These are phyloP conservation scores for Rhynchomys soricoides DNA, from an alignment of 2,113 vertebrate genomes.

Conservation along the genomic window DNA sequence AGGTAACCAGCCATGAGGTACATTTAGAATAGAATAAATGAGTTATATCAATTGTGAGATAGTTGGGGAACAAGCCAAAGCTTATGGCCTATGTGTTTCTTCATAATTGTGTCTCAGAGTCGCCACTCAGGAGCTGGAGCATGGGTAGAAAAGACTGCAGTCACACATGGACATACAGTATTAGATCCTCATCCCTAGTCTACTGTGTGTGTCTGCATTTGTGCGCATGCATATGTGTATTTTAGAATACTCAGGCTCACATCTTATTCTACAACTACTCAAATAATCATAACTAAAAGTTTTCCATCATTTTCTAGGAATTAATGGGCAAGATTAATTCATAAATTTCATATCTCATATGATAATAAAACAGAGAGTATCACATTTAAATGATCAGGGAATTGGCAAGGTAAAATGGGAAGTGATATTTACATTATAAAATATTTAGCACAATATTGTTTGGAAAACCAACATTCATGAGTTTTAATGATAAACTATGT, in stretches of 20 bases:
- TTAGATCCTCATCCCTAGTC: not conserved
- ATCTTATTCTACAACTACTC: not conserved
- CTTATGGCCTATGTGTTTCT: too few species aligned
- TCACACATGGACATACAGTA: not conserved
- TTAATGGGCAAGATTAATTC: conserved; percentile 2
- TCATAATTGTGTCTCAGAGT: too few species aligned
- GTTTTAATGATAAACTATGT: conserved; percentile 39
- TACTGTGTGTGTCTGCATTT: not conserved
- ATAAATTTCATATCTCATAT: not conserved
- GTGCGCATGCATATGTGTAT: too few species aligned
- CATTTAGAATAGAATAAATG: too few species aligned
- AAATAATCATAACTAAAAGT: not conserved
- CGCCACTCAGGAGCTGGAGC: too few species aligned
- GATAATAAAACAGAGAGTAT: not conserved
- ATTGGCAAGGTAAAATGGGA: not conserved
- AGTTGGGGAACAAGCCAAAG: too few species aligned
- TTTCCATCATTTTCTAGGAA: not conserved
- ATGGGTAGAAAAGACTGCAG: too few species aligned
- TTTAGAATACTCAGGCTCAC: not conserved
- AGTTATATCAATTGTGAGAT: too few species aligned
- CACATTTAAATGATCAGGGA: not conserved
- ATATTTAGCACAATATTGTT: not conserved
- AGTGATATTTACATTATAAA: conserved; percentile 12
- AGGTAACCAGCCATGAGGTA: too few species aligned
- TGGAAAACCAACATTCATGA: conserved; percentile 4